phyloP scores from a whole-genome alignment of 2,113 vertebrate genomes.

The Lepus timidus region DNA sequence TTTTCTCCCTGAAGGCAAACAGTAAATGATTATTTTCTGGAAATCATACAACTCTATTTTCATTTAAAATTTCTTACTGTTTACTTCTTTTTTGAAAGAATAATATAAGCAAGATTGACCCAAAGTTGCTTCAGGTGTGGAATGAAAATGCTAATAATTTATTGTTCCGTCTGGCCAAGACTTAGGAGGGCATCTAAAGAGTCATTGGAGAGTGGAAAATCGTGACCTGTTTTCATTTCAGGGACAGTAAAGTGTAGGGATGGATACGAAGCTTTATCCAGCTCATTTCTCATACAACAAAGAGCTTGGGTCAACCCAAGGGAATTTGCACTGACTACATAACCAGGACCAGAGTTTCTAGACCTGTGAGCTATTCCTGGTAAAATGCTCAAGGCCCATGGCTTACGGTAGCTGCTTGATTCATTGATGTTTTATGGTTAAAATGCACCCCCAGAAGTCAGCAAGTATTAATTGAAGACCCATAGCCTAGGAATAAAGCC shows the following conservation, averaged over 20 bases:
- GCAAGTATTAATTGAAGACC: background rate
- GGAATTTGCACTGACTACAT: constrained; percentile 28
- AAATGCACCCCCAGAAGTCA: background rate
- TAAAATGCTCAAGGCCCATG: background rate
- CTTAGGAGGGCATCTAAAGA: background rate
- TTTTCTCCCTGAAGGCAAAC: background rate
- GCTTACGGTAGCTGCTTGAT: background rate
- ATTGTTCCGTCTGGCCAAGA: background rate
- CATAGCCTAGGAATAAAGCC: background rate
- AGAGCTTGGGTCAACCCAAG: background rate
- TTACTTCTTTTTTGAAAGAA: constrained; percentile 21
- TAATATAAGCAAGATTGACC: background rate
- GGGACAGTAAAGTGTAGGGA: background rate
- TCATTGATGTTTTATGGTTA: constrained; percentile 30
- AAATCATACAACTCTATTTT: constrained; percentile 35
- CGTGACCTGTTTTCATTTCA: constrained; percentile 2
- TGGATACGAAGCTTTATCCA: background rate
- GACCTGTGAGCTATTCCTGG: background rate
- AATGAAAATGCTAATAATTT: background rate
- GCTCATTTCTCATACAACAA: background rate
- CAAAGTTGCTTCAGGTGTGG: background rate
- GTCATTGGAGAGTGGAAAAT: background rate
- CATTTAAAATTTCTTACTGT: background rate
- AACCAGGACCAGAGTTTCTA: background rate
- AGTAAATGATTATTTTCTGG: constrained; percentile 28